Percentiles rank a stretch among this genome's conserved stretches.
phyloP scores from a whole-genome alignment of 2,888 invertebrate species.

The Gymnocheta viridis region DNA sequence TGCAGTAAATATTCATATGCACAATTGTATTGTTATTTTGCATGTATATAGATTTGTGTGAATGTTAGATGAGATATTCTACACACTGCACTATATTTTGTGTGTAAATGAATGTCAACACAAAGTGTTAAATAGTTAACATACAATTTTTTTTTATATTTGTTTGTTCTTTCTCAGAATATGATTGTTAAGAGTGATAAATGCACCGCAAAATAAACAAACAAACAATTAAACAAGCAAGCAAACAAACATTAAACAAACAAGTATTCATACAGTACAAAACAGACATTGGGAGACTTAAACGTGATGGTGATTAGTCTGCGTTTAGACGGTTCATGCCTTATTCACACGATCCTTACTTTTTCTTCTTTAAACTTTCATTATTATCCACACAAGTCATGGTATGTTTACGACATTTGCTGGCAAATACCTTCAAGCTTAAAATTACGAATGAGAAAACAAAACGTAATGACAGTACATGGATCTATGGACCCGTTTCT shows the following conservation, averaged over 20 bases:
- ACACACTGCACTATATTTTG: not conserved
- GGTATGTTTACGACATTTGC: too few relatives aligned
- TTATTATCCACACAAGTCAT: too few relatives aligned
- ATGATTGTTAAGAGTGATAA: conserved; percentile 74
- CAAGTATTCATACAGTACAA: conserved; percentile 11
- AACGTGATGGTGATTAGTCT: conserved; percentile 76
- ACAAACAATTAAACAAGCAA: conserved; percentile 63
- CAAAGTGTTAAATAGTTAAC: conserved; percentile 68
- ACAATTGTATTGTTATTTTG: conserved; percentile 1
- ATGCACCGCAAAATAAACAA: conserved; percentile 78
- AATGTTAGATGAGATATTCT: not conserved
- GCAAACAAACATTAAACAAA: conserved; percentile 40
- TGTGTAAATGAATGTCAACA: conserved; percentile 65
- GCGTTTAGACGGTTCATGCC: too few relatives aligned
- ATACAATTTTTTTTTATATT: conserved; percentile 31
- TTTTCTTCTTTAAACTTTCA: too few relatives aligned
- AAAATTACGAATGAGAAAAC: too few relatives aligned
- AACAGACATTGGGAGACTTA: conserved; percentile 70
- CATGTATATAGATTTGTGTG: not conserved
- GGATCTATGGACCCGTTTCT: too few relatives aligned
- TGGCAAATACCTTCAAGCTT: too few relatives aligned
- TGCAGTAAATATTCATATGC: not conserved
- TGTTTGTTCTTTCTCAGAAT: conserved; percentile 14
- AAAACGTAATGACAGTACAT: too few relatives aligned
- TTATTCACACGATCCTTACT: too few relatives aligned